Evolutionary conservation across 1,140 invertebrate species (phyloP).

Genomic region (Bombus cullumanus): DNA sequence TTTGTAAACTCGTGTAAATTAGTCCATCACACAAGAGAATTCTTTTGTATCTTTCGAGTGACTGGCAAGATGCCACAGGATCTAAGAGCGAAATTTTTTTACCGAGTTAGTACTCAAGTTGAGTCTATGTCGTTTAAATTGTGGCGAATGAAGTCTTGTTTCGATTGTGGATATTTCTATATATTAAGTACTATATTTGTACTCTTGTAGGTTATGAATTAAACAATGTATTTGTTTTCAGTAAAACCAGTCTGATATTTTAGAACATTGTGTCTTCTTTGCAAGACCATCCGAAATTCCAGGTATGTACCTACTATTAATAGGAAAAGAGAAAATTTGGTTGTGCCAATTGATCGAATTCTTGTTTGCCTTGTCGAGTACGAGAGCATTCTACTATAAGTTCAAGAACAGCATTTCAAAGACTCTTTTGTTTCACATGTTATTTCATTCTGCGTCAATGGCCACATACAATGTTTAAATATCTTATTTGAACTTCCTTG

Average conservation of each 20-base stretch:
- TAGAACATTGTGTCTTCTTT: not conserved
- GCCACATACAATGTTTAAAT: not conserved
- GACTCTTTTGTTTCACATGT: not conserved
- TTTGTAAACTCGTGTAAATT: constrained; percentile 13
- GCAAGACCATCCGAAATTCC: not conserved
- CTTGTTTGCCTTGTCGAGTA: not conserved
- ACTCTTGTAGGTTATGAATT: not conserved
- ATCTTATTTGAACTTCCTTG: not conserved
- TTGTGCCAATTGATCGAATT: not conserved
- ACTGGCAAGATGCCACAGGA: not conserved
- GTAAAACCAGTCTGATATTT: not conserved
- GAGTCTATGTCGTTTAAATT: not conserved
- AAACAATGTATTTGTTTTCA: not conserved
- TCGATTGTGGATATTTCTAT: too few relatives aligned
- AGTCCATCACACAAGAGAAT: not conserved
- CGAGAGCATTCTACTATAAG: not conserved
- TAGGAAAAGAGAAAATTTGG: not conserved
- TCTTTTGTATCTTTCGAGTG: not conserved
- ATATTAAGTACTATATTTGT: not conserved
- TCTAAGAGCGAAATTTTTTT: not conserved
- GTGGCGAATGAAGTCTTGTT: too few relatives aligned
- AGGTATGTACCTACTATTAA: not conserved
- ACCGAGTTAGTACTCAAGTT: too few relatives aligned
- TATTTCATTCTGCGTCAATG: not conserved
- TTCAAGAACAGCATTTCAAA: not conserved